These are phyloP conservation scores for Percopsis omiscomaycus DNA, from an alignment of 2,797 vertebrate species.

Conservation along the genomic window DNA sequence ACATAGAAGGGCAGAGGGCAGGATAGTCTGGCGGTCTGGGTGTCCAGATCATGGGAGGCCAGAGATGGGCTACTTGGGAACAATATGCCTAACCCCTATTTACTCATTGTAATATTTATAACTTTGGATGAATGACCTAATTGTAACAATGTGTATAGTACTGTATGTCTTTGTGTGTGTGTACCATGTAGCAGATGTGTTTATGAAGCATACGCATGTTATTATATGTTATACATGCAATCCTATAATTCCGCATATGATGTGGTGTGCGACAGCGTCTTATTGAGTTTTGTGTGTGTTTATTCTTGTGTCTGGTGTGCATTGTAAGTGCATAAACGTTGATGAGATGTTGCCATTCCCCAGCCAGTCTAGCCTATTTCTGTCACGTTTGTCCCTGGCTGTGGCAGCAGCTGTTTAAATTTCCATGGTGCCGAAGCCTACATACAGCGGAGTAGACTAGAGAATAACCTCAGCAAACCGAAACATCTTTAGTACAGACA, in stretches of 20 bases:
- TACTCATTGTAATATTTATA: too few species aligned
- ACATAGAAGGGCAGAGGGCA: too few species aligned
- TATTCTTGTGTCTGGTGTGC: slow-evolving; percentile 16
- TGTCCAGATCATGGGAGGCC: too few species aligned
- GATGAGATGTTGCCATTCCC: slow-evolving; percentile 63
- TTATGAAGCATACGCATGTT: too few species aligned
- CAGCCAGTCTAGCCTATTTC: slow-evolving; percentile 36
- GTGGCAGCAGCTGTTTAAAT: slow-evolving; percentile 64
- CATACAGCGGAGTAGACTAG: slow-evolving; percentile 45
- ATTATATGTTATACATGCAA: too few species aligned
- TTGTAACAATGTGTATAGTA: too few species aligned
- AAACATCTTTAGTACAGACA: slow-evolving; percentile 28
- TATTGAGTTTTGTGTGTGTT: slow-evolving; percentile 8
- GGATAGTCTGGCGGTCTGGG: too few species aligned
- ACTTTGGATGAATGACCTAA: too few species aligned
- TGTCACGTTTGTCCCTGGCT: slow-evolving; percentile 54
- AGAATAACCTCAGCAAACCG: slow-evolving; percentile 33
- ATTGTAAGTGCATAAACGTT: slow-evolving; percentile 33
- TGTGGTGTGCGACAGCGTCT: not conserved
- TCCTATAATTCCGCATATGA: not conserved
- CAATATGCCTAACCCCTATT: too few species aligned
- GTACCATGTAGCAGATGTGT: too few species aligned
- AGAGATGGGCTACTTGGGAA: too few species aligned
- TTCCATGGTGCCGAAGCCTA: slow-evolving; percentile 48
- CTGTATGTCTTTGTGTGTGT: too few species aligned